Base-by-base conservation (phyloP, 2,888 invertebrate genomes). In the Tipula helvola region DNA sequence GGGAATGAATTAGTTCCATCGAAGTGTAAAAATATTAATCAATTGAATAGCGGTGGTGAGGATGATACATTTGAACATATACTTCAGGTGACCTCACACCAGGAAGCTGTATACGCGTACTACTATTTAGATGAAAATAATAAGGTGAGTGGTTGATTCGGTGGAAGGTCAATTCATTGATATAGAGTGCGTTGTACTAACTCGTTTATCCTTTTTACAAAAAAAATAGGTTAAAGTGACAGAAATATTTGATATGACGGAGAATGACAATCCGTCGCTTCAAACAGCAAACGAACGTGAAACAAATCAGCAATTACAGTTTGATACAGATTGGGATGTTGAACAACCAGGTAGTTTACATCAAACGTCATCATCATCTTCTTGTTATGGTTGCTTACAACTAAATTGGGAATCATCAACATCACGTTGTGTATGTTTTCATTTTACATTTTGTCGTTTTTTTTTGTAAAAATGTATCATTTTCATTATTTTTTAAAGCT, bases 61-160 rank as follows among this genome's bases (percentile, higher is more conserved):
- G 92, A 93, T 88, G 95, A 95, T 90, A 93, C 95, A 42, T 95
- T 95, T 90, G 95, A 95, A 88, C 95, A 95, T 90, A 94, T 95
- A 88, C 92, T 95, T 86, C 93, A 94, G 91, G 96, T 96, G 89
- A 97, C 97, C 86, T 93, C 95, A 84, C 95, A 96, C 89, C 97
- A 97, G 90, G 98, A 98, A 89, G 96, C 97, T 0, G 93, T 91
- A 18, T 96, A 98, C 93, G 96, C 97, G 0, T 98, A 96, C 92
- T 97, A 98, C 92, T 98, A 97, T 91, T 94, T 96, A 90, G 97
- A 97, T 90, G 95, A 96, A 89, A 94, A 96, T 89, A 96, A 97
- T 91, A 95, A 96, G 93, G 95, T 95, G 90, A 89, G 89, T 83
- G 10, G 18, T 87, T 47, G 13, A 36, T 87, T 47, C 3, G 39